Evolutionary conservation across 1,140 invertebrate genomes (phyloP).

Genomic region (Sinella curviseta): DNA sequence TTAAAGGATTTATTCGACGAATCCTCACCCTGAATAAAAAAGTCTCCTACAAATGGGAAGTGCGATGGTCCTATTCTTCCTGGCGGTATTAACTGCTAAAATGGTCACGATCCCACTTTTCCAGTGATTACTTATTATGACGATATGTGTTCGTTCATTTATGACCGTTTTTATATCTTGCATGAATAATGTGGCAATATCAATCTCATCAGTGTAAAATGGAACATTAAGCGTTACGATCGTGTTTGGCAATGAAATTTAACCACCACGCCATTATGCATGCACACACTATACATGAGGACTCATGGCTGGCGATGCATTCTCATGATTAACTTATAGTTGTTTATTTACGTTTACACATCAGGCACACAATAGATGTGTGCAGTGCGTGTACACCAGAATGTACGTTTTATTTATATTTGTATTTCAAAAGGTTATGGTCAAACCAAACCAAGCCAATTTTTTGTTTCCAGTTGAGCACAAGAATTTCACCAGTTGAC

Average conservation of each 20-base stretch:
- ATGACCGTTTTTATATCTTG: background rate
- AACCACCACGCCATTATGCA: background rate
- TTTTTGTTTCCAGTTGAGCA: background rate
- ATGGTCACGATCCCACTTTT: background rate
- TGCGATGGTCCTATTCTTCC: too few relatives aligned
- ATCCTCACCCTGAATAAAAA: too few relatives aligned
- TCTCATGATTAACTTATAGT: background rate
- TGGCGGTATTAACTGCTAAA: too few relatives aligned
- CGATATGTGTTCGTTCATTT: background rate
- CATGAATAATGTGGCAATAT: background rate
- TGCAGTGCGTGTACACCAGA: background rate
- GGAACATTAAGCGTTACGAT: background rate
- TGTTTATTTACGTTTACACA: background rate
- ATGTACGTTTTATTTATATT: background rate
- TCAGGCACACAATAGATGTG: background rate
- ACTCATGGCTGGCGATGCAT: background rate
- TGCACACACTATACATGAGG: background rate
- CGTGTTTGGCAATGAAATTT: background rate
- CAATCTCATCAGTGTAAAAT: background rate
- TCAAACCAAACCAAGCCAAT: background rate
- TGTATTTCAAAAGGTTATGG: slow-evolving; percentile 16
- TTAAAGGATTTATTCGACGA: slow-evolving; percentile 2
- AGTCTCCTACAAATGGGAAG: too few relatives aligned
- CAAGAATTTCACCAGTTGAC: background rate
- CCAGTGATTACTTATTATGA: background rate